These are phyloP conservation scores for Rhadina sibilatrix DNA, from an alignment of 2,113 vertebrate species.

Conservation along the genomic window DNA sequence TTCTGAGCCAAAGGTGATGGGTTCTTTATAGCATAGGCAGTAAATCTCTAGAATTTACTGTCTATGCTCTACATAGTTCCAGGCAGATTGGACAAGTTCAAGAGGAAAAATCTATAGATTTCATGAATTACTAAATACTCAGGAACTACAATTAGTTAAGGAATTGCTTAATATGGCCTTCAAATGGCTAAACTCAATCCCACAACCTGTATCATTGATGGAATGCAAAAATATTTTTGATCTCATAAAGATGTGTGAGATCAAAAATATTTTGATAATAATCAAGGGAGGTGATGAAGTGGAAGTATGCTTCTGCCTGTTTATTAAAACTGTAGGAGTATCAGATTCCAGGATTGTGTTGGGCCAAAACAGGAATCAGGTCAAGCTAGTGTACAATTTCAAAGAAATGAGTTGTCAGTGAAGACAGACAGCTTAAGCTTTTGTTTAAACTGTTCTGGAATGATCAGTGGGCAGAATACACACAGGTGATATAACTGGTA, in stretches of 20 bases:
- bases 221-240: neutral
- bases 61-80: neutral
- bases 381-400: neutral
- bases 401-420: neutral
- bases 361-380: neutral
- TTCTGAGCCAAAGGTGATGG: neutral
- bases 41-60: neutral
- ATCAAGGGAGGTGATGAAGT: neutral
- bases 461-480: neutral
- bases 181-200: neutral
- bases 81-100: neutral
- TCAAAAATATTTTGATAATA: no score
- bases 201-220: neutral
- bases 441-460: neutral
- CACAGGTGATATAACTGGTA: neutral
- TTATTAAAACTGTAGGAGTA: neutral
- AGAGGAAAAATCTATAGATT: neutral
- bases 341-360: neutral
- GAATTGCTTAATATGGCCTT: neutral
- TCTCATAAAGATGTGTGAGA: neutral
- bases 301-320: neutral
- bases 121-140: neutral
- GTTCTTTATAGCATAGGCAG: neutral
- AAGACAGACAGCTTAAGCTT: neutral
- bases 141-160: neutral